These are phyloP conservation scores for Crotalus helleri DNA, from an alignment of 2,113 vertebrate species.

Conservation along the genomic window DNA sequence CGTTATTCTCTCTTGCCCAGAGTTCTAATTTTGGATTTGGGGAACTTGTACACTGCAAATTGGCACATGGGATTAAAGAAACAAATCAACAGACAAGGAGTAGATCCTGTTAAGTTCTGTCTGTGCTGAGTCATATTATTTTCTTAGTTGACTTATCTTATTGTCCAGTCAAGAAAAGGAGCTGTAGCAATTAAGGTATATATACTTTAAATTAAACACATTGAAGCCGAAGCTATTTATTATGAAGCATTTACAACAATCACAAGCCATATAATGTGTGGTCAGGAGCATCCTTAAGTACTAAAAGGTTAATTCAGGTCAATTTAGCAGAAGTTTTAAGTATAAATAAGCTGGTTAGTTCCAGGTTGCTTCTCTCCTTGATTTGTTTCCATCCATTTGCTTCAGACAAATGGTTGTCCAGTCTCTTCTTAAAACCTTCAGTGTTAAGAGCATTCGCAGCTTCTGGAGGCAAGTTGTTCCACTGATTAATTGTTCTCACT, in stretches of 20 bases:
- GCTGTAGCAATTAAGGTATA: neutral
- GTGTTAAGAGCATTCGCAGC: neutral
- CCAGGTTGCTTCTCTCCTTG: too few species aligned
- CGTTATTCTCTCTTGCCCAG: neutral
- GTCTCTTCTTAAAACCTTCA: neutral
- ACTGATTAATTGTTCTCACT: neutral
- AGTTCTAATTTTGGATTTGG: neutral
- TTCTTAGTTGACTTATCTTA: conserved; percentile 45
- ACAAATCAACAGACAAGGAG: neutral
- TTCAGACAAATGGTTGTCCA: neutral
- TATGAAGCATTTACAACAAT: conserved; percentile 31
- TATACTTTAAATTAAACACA: conserved; percentile 47
- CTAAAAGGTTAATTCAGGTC: neutral
- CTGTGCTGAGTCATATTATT: conserved; percentile 54
- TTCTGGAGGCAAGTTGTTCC: neutral
- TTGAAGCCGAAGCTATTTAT: conserved; percentile 50
- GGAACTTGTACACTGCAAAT: neutral
- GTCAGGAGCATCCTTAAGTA: neutral
- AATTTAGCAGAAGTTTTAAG: neutral
- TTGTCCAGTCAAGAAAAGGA: conserved; percentile 43
- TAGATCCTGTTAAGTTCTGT: neutral
- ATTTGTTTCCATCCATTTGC: too few species aligned
- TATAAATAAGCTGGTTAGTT: neutral
- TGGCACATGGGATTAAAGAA: neutral
- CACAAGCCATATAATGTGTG: conserved; percentile 1